Evolutionary conservation across 2,888 invertebrate genomes (phyloP), one percentile per base, ranked within the genome.

Genomic region (Stegophylla sp.): DNA sequence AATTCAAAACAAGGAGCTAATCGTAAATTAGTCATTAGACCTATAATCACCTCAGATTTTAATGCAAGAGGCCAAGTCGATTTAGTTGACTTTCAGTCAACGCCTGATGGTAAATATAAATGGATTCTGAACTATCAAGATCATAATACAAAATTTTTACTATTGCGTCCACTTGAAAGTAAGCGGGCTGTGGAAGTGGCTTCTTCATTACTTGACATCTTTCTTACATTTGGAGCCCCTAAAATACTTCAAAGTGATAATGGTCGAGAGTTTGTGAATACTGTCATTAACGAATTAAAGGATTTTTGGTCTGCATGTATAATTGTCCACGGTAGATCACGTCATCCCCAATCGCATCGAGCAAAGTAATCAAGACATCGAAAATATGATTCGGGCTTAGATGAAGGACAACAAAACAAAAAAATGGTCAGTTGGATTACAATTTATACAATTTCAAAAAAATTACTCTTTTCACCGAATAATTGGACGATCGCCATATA

Each of bases 61-160:
- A 76, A 48, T 34, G 26, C 7, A 15, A 77, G 85, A 56, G 85
- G 86, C 48, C 85, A 86, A 82, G 83, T 86, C 7, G 86, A 86
- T 83, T 76, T 86, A 15, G 85, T 86, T 20, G 84, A 85, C 77
- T 83, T 85, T 43, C 85, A 86, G 75, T 84, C 85, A 56, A 81
- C 83, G 69, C 84, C 85, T n/a, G 85, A 85, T 82, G 84, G 84
- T 10, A 84, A 86, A 26, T 86, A 84, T 83, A 86, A 86, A 83
- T 86, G 85, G 84, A 76, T 86, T 3, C 59, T 86, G 28, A 84
- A 84, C 34, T 86, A 86, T 79, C 86, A 86, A 82, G 86, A 86
- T 73, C 84, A 86, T 83, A 73, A 74, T 1, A 86, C 86, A 48
- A 87, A 86, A 84, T 86, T 85, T 84, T 34, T 83, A 12, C 83